Percentiles rank a stretch among this genome's conserved stretches.
Evolutionary conservation across 1,140 invertebrate species (phyloP).

Genomic region (Trachelipus rathkii): DNA sequence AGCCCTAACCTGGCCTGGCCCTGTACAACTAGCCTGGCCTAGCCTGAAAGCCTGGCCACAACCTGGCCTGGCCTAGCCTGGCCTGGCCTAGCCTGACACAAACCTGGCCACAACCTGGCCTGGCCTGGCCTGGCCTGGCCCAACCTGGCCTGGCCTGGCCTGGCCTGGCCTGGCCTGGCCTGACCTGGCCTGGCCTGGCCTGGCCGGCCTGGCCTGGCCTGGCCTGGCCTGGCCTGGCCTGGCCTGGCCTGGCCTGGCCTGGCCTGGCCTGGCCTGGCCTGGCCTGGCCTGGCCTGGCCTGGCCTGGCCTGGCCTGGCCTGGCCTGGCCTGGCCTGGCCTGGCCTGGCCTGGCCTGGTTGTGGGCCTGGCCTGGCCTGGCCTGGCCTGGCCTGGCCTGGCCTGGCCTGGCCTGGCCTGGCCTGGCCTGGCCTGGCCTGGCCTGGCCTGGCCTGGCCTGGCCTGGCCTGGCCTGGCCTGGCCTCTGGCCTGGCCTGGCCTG

Average conservation of each 20-base stretch:
- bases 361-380: conserved; percentile 6
- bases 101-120: conserved; percentile 17
- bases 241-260: conserved; percentile 12
- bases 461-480: conserved; percentile 8
- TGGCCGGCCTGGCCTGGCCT: conserved; percentile 31
- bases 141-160: conserved; percentile 24
- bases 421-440: conserved; percentile 18
- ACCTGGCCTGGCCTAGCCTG: conserved; percentile 22
- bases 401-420: conserved; percentile 19
- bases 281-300: conserved; percentile 18
- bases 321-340: conserved; percentile 20
- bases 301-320: conserved; percentile 14
- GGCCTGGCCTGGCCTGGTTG: conserved; percentile 19
- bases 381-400: conserved; percentile 20
- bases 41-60: neutral
- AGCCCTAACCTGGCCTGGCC: neutral
- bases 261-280: too few species aligned
- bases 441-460: conserved; percentile 19
- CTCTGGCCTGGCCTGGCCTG: neutral
- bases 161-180: conserved; percentile 39
- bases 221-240: conserved; percentile 12
- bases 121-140: conserved; percentile 24
- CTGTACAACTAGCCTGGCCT: conserved; percentile 13
- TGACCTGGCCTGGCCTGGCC: too few species aligned
- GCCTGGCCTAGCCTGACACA: conserved; percentile 22